Percentiles rank a stretch among this genome's conserved stretches.
Evolutionary conservation across 1,140 invertebrate species (phyloP).

Genomic region (Ectropis grisescens): DNA sequence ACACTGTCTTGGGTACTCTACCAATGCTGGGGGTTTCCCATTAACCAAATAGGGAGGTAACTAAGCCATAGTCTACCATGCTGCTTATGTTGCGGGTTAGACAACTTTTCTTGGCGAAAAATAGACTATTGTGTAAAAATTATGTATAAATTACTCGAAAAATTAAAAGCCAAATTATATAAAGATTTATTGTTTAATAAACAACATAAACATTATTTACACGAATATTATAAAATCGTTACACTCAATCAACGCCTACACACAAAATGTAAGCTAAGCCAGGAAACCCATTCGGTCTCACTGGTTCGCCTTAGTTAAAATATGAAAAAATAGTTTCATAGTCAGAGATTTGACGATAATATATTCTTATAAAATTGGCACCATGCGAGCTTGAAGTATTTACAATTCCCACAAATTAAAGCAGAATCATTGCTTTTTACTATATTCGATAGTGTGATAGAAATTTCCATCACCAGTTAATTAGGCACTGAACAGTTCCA

Average conservation of each 20-base stretch:
- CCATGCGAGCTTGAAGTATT: constrained; percentile 26
- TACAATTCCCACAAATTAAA: constrained; percentile 23
- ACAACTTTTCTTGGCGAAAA: no score
- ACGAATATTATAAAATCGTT: constrained; percentile 21
- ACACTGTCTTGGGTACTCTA: no score
- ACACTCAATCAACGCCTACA: constrained; percentile 9
- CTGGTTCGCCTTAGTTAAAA: constrained; percentile 17
- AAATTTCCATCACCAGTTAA: constrained; percentile 12
- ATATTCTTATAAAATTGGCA: constrained; percentile 17
- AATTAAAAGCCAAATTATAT: constrained; percentile 6
- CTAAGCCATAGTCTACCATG: no score
- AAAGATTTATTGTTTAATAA: constrained; percentile 37
- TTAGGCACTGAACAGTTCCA: no score
- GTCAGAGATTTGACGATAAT: no score
- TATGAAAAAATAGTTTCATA: background rate
- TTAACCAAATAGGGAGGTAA: no score
- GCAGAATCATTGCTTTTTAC: background rate
- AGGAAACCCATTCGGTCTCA: constrained; percentile 15
- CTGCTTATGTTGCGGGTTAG: no score
- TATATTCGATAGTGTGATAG: constrained; percentile 9
- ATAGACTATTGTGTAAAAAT: no score
- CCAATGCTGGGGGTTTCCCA: no score
- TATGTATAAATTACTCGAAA: no score
- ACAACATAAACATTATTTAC: constrained; percentile 62
- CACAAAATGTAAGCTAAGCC: constrained; percentile 10